These are phyloP conservation scores for Trachelus tabidus DNA, from an alignment of 2,888 invertebrate genomes.

Conservation along the genomic window DNA sequence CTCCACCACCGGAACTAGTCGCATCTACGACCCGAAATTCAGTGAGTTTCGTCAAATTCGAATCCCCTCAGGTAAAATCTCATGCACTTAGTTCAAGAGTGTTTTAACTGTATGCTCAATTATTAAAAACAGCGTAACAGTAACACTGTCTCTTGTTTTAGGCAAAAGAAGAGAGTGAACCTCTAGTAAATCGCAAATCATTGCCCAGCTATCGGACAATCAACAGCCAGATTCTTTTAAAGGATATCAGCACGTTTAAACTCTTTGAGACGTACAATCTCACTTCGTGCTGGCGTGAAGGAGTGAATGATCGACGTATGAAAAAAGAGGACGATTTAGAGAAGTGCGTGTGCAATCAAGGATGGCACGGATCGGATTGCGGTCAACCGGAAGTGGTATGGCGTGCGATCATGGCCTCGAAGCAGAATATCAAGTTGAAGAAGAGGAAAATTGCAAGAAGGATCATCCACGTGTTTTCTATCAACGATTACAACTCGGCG, in stretches of 20 bases:
- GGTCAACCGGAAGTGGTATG: conserved; percentile 76
- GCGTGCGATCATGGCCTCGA: conserved; percentile 73
- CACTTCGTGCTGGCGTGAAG: conserved; percentile 55
- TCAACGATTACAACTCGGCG: conserved; percentile 69
- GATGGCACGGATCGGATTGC: conserved; percentile 76
- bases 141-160: neutral
- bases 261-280: conserved; percentile 53
- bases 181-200: conserved; percentile 28
- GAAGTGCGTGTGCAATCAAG: conserved; percentile 70
- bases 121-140: neutral
- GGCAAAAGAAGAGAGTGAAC: neutral
- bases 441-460: conserved; percentile 67
- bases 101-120: neutral
- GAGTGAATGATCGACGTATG: conserved; percentile 52
- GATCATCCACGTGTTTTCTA: conserved; percentile 70
- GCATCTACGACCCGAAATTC: conserved; percentile 45
- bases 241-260: conserved; percentile 50
- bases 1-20: conserved; percentile 52
- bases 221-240: conserved; percentile 45
- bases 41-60: conserved; percentile 57
- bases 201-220: conserved; percentile 46
- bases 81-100: neutral
- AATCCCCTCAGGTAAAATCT: conserved; percentile 40
- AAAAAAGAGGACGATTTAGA: conserved; percentile 36
- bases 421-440: conserved; percentile 65